Percentiles rank a stretch among this genome's conserved stretches.
phyloP scores from a whole-genome alignment of 2,797 vertebrate species.

The Manis crassicaudata region DNA sequence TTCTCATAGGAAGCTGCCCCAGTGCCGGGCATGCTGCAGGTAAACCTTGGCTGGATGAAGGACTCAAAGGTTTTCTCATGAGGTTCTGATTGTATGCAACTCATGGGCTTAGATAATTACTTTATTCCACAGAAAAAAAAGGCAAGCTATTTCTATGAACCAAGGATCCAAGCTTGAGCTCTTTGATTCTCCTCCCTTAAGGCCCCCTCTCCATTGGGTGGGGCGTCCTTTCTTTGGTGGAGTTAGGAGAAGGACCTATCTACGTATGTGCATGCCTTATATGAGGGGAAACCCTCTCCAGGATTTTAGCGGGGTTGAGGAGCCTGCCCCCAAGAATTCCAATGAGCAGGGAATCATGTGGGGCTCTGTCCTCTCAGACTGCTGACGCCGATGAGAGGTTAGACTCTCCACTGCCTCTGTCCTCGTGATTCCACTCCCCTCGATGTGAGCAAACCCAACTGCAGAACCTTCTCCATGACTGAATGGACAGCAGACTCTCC shows the following conservation, averaged over 20 bases:
- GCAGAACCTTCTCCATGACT: background rate
- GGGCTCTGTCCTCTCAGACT: background rate
- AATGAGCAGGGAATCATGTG: background rate
- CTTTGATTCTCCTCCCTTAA: background rate
- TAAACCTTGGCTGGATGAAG: background rate
- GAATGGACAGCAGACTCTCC: background rate
- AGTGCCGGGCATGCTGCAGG: background rate
- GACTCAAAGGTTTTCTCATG: background rate
- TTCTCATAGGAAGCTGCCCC: background rate
- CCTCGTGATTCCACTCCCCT: background rate
- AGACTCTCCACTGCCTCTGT: background rate
- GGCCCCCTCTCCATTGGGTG: background rate
- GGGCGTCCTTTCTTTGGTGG: background rate
- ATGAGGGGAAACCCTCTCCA: background rate
- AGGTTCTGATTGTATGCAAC: background rate
- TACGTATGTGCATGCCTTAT: background rate
- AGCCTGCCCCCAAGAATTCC: background rate
- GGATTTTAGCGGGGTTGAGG: background rate
- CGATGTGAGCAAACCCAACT: background rate
- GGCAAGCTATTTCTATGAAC: background rate
- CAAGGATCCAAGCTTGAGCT: background rate
- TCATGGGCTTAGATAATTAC: background rate
- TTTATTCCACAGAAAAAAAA: background rate
- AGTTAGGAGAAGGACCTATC: background rate
- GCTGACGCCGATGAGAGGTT: background rate